Conservation (phyloP, 2,888 invertebrate genomes). For the Rhagophthalmus giganteus region DNA sequence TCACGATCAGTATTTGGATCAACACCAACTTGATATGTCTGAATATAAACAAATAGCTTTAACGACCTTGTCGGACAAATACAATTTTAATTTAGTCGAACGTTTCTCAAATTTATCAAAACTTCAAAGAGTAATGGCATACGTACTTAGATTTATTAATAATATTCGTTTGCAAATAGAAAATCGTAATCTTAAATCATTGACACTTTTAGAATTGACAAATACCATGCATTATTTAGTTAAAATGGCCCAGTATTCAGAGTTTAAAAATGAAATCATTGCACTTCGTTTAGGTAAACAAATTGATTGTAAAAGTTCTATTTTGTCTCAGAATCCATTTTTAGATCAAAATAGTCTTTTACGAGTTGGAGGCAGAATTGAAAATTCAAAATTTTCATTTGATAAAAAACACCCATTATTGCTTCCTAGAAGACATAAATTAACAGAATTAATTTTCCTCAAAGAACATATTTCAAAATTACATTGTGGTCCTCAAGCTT, state of each 20-base stretch:
- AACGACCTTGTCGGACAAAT: not conserved
- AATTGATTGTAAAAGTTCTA: no score
- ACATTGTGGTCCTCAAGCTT: conserved; percentile 29
- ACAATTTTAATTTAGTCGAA: no score
- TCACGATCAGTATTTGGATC: not conserved
- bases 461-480: conserved; percentile 3
- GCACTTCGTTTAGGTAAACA: no score
- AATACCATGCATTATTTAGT: no score
- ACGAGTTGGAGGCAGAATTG: conserved; percentile 33
- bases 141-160: conserved; percentile 6
- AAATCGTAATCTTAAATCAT: not conserved
- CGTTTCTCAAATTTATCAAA: conserved; percentile 7
- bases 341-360: conserved; percentile 25
- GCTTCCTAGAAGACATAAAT: conserved; percentile 14
- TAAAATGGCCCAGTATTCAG: no score
- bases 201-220: conserved; percentile 4
- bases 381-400: conserved; percentile 13
- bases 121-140: conserved; percentile 2
- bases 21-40: not conserved
- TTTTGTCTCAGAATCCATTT: conserved; percentile 16
- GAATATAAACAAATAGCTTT: not conserved
- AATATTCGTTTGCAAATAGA: conserved; percentile 4
- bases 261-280: no score
- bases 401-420: conserved; percentile 30
- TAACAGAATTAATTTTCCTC: conserved; percentile 22